Conservation (phyloP, 2,888 invertebrate species). For the Limnephilus auricula region DNA sequence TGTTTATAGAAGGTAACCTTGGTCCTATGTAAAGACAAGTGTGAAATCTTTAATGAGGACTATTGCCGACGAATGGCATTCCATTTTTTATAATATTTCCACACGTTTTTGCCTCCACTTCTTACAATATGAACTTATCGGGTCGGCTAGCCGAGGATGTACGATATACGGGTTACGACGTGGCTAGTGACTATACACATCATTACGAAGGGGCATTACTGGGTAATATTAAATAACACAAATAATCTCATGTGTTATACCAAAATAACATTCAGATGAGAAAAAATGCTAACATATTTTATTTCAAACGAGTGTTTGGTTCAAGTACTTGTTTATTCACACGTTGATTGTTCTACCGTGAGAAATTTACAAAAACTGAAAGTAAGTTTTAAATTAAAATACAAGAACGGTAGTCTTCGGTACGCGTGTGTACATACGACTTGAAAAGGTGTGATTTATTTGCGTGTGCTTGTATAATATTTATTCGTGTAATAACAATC, state of each 20-base stretch:
- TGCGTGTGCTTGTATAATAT: background rate
- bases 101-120: constrained; percentile 28
- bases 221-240: background rate
- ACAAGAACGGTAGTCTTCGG: background rate
- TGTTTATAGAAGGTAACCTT: constrained; percentile 63
- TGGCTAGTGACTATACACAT: background rate
- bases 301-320: constrained; percentile 12
- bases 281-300: background rate
- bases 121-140: background rate
- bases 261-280: background rate
- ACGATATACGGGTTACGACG: background rate
- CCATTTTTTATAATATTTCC: constrained; percentile 55
- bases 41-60: constrained; percentile 66
- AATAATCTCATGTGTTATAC: background rate
- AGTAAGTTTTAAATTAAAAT: background rate
- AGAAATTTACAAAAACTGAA: constrained; percentile 22
- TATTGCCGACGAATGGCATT: constrained; percentile 61
- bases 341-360: constrained; percentile 34
- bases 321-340: constrained; percentile 10
- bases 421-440: background rate
- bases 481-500: background rate
- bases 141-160: background rate
- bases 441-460: background rate
- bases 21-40: constrained; percentile 65
- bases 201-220: background rate